Evolutionary conservation across 1,140 invertebrate species (phyloP).

Genomic region (Orussus abietinus): DNA sequence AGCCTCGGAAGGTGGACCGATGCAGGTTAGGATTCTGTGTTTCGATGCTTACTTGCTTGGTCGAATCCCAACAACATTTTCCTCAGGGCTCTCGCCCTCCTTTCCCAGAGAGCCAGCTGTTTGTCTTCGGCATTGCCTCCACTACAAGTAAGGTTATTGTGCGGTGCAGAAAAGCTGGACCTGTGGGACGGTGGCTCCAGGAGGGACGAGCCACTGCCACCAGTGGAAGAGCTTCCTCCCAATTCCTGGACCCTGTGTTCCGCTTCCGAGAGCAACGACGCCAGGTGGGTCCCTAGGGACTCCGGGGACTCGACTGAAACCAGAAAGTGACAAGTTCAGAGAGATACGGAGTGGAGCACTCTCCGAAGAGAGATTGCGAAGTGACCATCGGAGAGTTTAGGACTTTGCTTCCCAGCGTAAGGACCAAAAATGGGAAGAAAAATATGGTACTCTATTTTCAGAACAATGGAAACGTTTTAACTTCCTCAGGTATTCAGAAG

Average conservation of each 20-base stretch:
- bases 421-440: too few species aligned
- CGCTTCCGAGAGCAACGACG: constrained; percentile 73
- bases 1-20: too few species aligned
- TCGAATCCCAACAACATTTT: constrained; percentile 68
- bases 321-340: constrained; percentile 19
- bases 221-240: constrained; percentile 39
- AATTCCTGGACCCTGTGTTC: constrained; percentile 72
- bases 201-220: constrained; percentile 34
- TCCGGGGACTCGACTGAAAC: constrained; percentile 68
- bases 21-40: too few species aligned
- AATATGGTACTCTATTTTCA: too few species aligned
- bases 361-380: too few species aligned
- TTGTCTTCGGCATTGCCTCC: constrained; percentile 73
- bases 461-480: too few species aligned
- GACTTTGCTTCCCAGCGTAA: too few species aligned
- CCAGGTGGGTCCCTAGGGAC: constrained; percentile 67
- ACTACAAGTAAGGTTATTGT: constrained; percentile 61
- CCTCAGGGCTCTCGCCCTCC: constrained; percentile 75
- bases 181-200: constrained; percentile 51
- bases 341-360: too few species aligned
- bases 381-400: too few species aligned
- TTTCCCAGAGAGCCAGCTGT: constrained; percentile 82
- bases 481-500: too few species aligned
- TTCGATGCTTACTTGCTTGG: constrained; percentile 63
- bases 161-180: constrained; percentile 53